These are phyloP conservation scores for Rachycentron canadum DNA, from an alignment of 2,797 vertebrate genomes.

Conservation along the genomic window DNA sequence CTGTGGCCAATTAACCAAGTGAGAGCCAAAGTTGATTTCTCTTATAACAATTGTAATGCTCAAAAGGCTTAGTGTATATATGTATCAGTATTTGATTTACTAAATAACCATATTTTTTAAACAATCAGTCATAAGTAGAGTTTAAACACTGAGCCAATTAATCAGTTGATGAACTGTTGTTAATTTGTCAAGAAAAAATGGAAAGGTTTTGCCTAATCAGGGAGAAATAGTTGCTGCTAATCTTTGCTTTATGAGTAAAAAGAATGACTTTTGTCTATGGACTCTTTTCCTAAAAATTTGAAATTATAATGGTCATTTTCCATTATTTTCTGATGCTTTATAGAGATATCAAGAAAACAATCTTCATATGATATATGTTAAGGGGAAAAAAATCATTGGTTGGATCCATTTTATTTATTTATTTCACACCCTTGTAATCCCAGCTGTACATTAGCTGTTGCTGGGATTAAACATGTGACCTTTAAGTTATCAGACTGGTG, in stretches of 20 bases:
- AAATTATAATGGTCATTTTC: not conserved
- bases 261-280: not conserved
- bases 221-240: not conserved
- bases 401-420: constrained; percentile 11
- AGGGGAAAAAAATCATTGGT: not conserved
- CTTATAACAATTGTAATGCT: not conserved
- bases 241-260: not conserved
- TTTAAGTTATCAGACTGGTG: constrained; percentile 52
- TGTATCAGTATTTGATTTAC: not conserved
- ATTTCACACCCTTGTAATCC: constrained; percentile 54
- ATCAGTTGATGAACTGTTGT: not conserved
- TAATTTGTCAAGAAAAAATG: no score
- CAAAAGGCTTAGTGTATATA: not conserved
- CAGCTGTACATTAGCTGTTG: constrained; percentile 41
- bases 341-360: not conserved
- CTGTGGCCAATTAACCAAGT: no score
- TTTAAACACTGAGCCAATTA: not conserved
- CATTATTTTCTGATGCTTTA: not conserved
- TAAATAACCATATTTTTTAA: no score
- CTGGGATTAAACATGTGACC: constrained; percentile 70
- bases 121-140: not conserved
- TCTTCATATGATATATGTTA: not conserved
- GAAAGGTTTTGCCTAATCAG: not conserved
- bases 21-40: constrained; percentile 31
- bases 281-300: not conserved